phyloP scores from a whole-genome alignment of 2,888 invertebrate genomes.

The Scaeva pyrastri region DNA sequence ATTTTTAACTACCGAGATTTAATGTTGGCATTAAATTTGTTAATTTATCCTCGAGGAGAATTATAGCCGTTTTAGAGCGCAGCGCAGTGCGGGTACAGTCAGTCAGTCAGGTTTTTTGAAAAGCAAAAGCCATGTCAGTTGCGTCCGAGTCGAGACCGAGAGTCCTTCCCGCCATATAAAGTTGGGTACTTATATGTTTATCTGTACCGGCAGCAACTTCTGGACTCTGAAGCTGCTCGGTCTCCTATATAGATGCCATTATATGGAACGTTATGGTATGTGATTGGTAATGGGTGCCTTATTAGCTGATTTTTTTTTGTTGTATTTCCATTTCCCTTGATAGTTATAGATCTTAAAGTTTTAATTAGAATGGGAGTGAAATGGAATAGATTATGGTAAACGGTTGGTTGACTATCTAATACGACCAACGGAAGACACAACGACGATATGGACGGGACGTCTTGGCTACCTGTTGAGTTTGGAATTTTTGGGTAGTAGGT shows the following conservation, averaged over 20 bases:
- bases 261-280: constrained; percentile 73
- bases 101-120: constrained; percentile 26
- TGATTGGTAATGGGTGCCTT: constrained; percentile 72
- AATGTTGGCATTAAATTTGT: constrained; percentile 80
- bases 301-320: constrained; percentile 69
- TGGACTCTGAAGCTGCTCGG: constrained; percentile 20
- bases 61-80: constrained; percentile 77
- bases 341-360: constrained; percentile 75
- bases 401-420: background rate
- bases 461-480: constrained; percentile 65
- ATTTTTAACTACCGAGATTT: constrained; percentile 79
- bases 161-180: constrained; percentile 28
- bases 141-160: constrained; percentile 43
- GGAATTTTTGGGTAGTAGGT: constrained; percentile 69
- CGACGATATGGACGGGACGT: too few relatives aligned
- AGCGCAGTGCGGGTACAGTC: constrained; percentile 48
- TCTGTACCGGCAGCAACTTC: background rate
- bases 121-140: constrained; percentile 26
- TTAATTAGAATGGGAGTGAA: constrained; percentile 73
- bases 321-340: constrained; percentile 37
- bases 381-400: constrained; percentile 50
- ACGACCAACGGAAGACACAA: too few relatives aligned
- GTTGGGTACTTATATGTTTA: background rate
- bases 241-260: constrained; percentile 39
- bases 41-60: constrained; percentile 79